phyloP scores from a whole-genome alignment of 2,797 vertebrate genomes.

The Chelonia mydas region DNA sequence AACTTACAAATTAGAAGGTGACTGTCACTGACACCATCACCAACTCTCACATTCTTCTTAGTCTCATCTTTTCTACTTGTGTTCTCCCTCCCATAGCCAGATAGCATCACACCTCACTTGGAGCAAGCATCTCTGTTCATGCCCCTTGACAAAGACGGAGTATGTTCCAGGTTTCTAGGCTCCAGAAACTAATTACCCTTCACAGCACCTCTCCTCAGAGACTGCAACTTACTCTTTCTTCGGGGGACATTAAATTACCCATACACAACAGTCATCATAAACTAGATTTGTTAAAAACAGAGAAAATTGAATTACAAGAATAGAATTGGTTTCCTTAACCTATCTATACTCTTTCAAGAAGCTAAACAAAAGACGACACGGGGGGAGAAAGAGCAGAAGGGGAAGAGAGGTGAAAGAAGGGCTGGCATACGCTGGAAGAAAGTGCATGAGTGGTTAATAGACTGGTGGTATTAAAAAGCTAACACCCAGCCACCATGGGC shows the following conservation, averaged over 20 bases:
- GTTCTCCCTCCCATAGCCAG: background rate
- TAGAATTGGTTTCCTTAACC: background rate
- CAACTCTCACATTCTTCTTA: slow-evolving; percentile 33
- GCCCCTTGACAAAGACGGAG: background rate
- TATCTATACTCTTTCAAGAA: background rate
- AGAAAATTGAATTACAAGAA: background rate
- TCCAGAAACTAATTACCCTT: slow-evolving; percentile 48
- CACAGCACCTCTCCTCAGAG: slow-evolving; percentile 4
- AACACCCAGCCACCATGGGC: too few relatives aligned
- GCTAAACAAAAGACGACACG: background rate
- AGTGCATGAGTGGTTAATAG: background rate
- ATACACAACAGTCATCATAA: slow-evolving; percentile 54
- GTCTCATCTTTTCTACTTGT: background rate
- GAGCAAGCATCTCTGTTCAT: background rate
- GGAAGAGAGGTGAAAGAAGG: too few relatives aligned
- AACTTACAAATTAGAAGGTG: background rate
- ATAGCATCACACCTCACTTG: background rate
- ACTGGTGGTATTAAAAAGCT: too few relatives aligned
- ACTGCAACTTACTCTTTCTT: slow-evolving; percentile 3
- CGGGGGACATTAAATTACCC: slow-evolving; percentile 50
- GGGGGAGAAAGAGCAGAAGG: too few relatives aligned
- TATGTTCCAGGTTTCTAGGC: slow-evolving; percentile 19
- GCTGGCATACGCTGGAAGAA: too few relatives aligned
- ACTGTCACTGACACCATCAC: background rate
- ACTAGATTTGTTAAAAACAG: background rate